A percentile compares a stretch with the other conserved stretches of the same genome.
phyloP scores from a whole-genome alignment of 2,888 invertebrate species.

The Callimorpha dominula region DNA sequence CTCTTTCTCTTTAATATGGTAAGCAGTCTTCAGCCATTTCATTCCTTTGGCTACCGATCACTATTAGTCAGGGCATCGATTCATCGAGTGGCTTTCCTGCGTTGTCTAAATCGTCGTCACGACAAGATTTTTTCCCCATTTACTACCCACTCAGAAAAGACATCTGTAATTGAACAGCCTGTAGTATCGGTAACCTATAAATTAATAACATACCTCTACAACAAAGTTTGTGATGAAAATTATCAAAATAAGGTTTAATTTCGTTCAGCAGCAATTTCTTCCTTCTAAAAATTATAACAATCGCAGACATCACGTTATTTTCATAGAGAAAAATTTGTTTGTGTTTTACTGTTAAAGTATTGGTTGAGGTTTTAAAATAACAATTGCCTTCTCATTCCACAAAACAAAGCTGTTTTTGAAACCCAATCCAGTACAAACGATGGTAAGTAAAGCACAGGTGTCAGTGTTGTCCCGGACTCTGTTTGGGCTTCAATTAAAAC shows the following conservation, averaged over 20 bases:
- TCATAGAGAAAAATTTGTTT: background rate
- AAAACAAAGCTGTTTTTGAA: constrained; percentile 31
- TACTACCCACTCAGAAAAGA: too few relatives aligned
- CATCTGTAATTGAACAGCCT: too few relatives aligned
- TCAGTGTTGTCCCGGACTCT: constrained; percentile 63
- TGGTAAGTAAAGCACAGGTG: constrained; percentile 62
- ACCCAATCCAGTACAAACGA: constrained; percentile 43
- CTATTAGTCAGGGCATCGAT: too few relatives aligned
- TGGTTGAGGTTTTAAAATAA: background rate
- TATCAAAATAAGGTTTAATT: background rate
- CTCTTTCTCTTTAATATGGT: background rate
- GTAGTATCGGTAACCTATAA: too few relatives aligned
- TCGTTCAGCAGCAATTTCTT: background rate
- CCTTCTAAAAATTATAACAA: background rate
- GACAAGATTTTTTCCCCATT: too few relatives aligned
- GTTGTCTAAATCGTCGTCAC: too few relatives aligned
- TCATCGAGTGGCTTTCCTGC: too few relatives aligned
- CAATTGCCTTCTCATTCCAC: constrained; percentile 13
- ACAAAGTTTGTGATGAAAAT: background rate
- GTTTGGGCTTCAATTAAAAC: constrained; percentile 75
- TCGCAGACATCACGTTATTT: background rate
- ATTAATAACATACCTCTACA: background rate
- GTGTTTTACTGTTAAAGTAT: background rate
- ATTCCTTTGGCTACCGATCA: too few relatives aligned
- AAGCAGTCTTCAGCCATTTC: too few relatives aligned